Percentiles rank a stretch among this genome's conserved stretches.
Conservation (phyloP, 53 echinoderm and acorn worm species). For the Antedon mediterranea region DNA sequence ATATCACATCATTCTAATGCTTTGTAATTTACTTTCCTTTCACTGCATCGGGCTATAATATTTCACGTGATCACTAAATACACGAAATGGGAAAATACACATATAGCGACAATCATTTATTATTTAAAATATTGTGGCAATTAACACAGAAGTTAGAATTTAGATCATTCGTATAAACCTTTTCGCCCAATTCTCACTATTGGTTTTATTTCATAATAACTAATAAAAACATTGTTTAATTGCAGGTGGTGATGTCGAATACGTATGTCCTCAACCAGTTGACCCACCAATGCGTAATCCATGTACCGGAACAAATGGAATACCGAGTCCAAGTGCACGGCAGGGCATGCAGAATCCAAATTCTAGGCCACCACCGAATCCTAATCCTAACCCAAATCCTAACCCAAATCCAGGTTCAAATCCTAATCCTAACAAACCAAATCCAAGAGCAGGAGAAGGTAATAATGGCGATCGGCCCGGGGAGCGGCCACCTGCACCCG, state of each 20-base stretch:
- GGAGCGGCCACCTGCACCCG: neutral
- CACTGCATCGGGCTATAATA: no score
- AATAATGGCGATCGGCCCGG: neutral
- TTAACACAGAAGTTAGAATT: no score
- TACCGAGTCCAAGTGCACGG: neutral
- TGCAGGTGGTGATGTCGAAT: neutral
- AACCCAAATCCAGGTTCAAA: neutral
- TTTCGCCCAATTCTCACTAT: no score
- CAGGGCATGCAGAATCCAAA: neutral
- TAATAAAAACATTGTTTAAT: no score
- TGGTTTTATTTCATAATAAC: no score
- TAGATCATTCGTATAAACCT: no score
- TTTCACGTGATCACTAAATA: no score
- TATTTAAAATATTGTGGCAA: no score
- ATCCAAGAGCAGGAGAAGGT: neutral
- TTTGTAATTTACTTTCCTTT: no score
- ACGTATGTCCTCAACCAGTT: conserved; percentile 1
- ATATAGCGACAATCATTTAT: no score
- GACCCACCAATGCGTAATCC: neutral
- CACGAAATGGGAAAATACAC: no score
- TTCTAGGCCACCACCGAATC: neutral
- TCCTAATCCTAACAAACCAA: neutral
- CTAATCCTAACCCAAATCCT: neutral
- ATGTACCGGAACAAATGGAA: neutral
- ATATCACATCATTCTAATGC: no score